Evolutionary conservation across 1,140 invertebrate genomes (phyloP), one percentile per base, ranked within the genome.

Genomic region (Drosophila punjabiensis): DNA sequence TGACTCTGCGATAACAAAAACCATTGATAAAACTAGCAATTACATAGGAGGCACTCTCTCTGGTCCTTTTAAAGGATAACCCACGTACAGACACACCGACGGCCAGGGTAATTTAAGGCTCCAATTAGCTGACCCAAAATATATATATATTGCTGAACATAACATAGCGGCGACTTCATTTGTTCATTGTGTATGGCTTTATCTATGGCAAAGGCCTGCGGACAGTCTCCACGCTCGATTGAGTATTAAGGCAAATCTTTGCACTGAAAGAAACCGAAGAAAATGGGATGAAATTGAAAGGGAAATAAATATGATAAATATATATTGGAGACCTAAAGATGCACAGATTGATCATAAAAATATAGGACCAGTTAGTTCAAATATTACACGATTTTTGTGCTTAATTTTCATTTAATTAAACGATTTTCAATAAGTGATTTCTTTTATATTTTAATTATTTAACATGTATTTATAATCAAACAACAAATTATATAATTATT

Each of bases 21-120:
- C 59, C 70, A 85, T 70, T 84, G 86, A 90, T 90, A 90, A 85
- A 81, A 79, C 85, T 61, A 76, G 85, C 85, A 85, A 88, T 88
- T 88, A 85, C n/a, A n/a, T n/a, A n/a, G n/a, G n/a, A n/a, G n/a
- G n/a, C 78, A 71, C 18, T 35, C 28, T 37, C 41, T 37, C 33
- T 28, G 37, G 32, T 35, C 47, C 73, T 86, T 86, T 79, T 24
- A 24, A 74, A 86, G 79, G 68, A 70, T 70, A 69, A 61, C 52
- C 67, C 47, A 67, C 48, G 68, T 48, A 79, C 39, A 52, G 5
- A 11, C 3, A 28, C 47, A n/a, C n/a, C n/a, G n/a, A n/a, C 20
- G 20, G 41, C 47, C 33, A 1, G 59, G 73, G 61, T 78, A 79
- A 85, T 89, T 90, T 88, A 79, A 82, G 81, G 81, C 48, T 45